phyloP scores from a whole-genome alignment of 2,113 vertebrate species.

The Sinocyclocheilus rhinocerous region DNA sequence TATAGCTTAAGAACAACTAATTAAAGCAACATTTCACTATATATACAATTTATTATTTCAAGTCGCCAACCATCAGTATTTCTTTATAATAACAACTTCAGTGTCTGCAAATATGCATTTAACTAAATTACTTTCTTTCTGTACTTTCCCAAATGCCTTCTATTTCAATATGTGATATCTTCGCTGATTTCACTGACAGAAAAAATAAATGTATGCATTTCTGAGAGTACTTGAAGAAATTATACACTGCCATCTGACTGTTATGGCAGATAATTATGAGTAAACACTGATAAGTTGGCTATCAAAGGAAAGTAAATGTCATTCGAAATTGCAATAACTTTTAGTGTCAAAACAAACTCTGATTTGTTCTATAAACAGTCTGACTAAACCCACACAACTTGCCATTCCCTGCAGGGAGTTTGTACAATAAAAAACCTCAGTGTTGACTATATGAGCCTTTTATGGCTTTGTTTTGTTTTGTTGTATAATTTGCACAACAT shows the following conservation, averaged over 20 bases:
- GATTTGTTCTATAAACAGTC: conserved; percentile 26
- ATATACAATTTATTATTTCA: too few relatives aligned
- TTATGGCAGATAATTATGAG: conserved; percentile 9
- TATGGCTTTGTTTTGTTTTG: conserved; percentile 32
- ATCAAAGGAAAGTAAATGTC: conserved; percentile 23
- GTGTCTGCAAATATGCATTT: background rate
- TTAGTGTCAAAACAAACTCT: conserved; percentile 18
- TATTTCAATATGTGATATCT: background rate
- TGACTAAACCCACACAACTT: conserved; percentile 23
- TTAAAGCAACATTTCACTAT: background rate
- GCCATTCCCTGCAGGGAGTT: conserved; percentile 5
- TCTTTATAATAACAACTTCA: background rate
- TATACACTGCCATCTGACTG: background rate
- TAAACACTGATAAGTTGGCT: conserved; percentile 14
- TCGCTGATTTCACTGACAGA: background rate
- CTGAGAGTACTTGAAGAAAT: background rate
- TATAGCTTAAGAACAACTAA: background rate
- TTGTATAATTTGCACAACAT: conserved; percentile 35
- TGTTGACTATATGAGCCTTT: conserved; percentile 18
- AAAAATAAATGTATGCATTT: background rate
- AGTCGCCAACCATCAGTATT: background rate
- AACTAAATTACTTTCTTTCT: background rate
- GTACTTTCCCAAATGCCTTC: background rate
- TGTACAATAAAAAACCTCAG: conserved; percentile 28
- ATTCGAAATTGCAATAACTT: conserved; percentile 19